A percentile compares a stretch with the other conserved stretches of the same genome.
These are phyloP conservation scores for Ceriagrion tenellum DNA, from an alignment of 2,888 invertebrate genomes.

Conservation along the genomic window DNA sequence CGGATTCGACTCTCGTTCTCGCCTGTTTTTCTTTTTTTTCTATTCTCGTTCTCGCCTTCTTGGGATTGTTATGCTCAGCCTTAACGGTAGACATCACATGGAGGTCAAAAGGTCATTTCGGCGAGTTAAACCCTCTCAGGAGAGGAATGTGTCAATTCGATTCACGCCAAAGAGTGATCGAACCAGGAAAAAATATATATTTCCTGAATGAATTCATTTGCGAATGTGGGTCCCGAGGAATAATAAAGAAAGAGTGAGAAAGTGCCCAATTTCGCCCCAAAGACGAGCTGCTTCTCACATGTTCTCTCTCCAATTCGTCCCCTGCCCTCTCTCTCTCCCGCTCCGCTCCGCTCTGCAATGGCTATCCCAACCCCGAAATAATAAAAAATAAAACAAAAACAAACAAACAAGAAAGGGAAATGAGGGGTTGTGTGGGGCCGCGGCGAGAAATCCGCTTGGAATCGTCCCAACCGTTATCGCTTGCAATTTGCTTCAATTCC, in stretches of 20 bases:
- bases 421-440: background rate
- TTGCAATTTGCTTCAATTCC: constrained; percentile 13
- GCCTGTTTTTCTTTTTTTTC: no score
- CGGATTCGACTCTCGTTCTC: no score
- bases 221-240: no score
- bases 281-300: no score
- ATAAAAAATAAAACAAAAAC: background rate
- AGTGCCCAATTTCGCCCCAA: no score
- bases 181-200: background rate
- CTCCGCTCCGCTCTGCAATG: no score
- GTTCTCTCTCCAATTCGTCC: no score
- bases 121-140: background rate
- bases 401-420: background rate
- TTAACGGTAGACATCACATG: background rate
- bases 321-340: no score
- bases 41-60: background rate
- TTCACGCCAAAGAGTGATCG: background rate
- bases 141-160: background rate
- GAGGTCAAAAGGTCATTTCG: background rate
- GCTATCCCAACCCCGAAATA: no score
- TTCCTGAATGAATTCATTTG: no score
- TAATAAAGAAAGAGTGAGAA: no score
- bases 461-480: background rate
- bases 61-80: background rate
- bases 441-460: background rate